Evolutionary conservation across 2,888 invertebrate species (phyloP), one percentile per base, ranked within the genome.

Genomic region (Drosophila ustulata): DNA sequence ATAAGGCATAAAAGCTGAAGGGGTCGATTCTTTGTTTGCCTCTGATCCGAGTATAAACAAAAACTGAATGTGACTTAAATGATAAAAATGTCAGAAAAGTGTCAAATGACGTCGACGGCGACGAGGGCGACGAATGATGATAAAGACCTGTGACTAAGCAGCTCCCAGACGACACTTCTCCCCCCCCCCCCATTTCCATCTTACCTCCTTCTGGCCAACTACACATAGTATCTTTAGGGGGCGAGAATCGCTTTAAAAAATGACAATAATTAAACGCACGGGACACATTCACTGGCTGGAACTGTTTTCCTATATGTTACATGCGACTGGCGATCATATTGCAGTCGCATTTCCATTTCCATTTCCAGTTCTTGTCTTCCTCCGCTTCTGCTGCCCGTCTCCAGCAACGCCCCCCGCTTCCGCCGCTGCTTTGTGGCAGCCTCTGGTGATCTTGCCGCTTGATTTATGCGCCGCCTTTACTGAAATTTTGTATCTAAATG

Each of bases 201-300:
- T 6, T 7, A 4, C 23, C 37, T 25, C 8, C 23, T 37, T 0
- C 4, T 4, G 7, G 7, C 11, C 26, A 45, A 47, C 55, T 47
- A 5, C 34, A 8, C 11, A 11, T 26, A 2, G 28, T 18, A 4
- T 49, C 59, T 50, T 61, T 7, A 41, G 13, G 47, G 56, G 56
- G 46, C 3, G 34, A 47, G 3, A 43, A 32, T 28, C 56, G 50
- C 57, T 47, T 43, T 43, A 59, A 64, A 80, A 75, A 81, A 80
- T 79, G 72, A 88, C 69, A 71, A 81, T 83, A 89, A 90, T 90
- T 89, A 88, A 90, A 89, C 80, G 86, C 90, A 89, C 89, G 89
- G 78, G 88, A 84, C 89, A 80, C 72, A 90, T 87, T 78, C 80
- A 71, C 32, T 23, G 30, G 80, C 74, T 90, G 72, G 50, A 52